Base-by-base conservation (phyloP, 2,888 invertebrate species). In the Drosophila mimetica region DNA sequence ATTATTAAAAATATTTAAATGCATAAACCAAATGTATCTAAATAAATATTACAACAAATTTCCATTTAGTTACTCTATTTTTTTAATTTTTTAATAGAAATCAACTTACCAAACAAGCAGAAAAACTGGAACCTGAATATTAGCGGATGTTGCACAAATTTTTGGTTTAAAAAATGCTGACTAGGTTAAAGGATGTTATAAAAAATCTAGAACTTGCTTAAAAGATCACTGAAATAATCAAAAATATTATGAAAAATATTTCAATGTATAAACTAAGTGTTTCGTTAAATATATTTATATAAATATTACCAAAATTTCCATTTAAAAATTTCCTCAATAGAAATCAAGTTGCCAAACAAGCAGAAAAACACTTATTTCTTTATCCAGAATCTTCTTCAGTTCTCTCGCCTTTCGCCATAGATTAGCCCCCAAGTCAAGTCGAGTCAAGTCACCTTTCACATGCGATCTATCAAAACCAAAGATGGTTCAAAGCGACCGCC, bases 401-500 rank as follows among this genome's bases (percentile, higher is more conserved):
- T 64, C 51, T 64, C 51, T 36, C 65, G 64, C 65, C 64, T 60
- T 61, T 61, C 61, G 63, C 63, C 63, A 64, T 65, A 64, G 65
- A 64, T 64, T 64, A 51, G 18, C 46, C 39, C 36, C 65, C 4
- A 42, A 65, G 63, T 52, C 65, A 51, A 57, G 55, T 36, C 55
- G 51, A 55, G 52, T 51, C 55, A 57, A 64, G 63, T 65, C 63
- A 64, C 63, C 63, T 64, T 64, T 64, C 65, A 64, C 63, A 64
- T 64, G 63, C 63, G 63, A 64, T 64, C 63, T 64, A 64, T 64
- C 63, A 64, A 64, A 64, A 37, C 63, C 63, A 64, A 64, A 65
- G 63, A 64, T 64, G 63, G 71, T 71, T 70, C 71, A 61, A 70
- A 61, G 69, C 63, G 52, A 28, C 71, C 69, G 71, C 69, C 71